Percentiles rank a stretch among this genome's conserved stretches.
These are phyloP conservation scores for Cervus canadensis DNA, from an alignment of 2,113 vertebrate genomes.

Conservation along the genomic window DNA sequence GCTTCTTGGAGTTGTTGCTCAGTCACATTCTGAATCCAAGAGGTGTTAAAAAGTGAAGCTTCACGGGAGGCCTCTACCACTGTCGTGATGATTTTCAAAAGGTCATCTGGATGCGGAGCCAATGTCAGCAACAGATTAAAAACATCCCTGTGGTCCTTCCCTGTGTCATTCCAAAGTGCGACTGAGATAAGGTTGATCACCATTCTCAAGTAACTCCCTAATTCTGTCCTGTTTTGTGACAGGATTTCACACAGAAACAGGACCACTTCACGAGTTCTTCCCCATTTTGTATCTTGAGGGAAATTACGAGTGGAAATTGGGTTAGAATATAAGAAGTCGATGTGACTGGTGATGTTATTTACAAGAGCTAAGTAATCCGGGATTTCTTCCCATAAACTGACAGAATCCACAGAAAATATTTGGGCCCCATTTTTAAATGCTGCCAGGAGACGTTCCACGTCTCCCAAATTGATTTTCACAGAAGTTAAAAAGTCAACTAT, in stretches of 20 bases:
- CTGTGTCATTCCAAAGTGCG: neutral
- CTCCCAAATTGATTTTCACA: neutral
- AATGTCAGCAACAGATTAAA: neutral
- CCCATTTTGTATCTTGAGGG: neutral
- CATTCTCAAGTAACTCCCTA: neutral
- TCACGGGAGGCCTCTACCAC: neutral
- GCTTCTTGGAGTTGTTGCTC: neutral
- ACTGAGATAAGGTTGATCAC: neutral
- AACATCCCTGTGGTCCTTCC: neutral
- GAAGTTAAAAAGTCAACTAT: constrained; percentile 38
- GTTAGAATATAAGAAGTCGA: neutral
- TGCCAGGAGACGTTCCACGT: neutral
- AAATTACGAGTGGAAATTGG: neutral
- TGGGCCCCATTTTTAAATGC: neutral
- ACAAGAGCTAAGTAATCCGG: constrained; percentile 37
- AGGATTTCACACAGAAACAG: neutral
- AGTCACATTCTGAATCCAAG: neutral
- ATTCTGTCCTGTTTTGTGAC: neutral
- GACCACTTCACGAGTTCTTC: neutral
- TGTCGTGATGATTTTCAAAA: neutral
- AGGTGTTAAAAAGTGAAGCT: neutral
- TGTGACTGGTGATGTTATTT: neutral
- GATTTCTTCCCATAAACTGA: neutral
- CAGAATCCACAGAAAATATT: neutral
- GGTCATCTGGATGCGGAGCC: neutral